Evolutionary conservation across 2,888 invertebrate species (phyloP).

Genomic region (Erebia aethiops): DNA sequence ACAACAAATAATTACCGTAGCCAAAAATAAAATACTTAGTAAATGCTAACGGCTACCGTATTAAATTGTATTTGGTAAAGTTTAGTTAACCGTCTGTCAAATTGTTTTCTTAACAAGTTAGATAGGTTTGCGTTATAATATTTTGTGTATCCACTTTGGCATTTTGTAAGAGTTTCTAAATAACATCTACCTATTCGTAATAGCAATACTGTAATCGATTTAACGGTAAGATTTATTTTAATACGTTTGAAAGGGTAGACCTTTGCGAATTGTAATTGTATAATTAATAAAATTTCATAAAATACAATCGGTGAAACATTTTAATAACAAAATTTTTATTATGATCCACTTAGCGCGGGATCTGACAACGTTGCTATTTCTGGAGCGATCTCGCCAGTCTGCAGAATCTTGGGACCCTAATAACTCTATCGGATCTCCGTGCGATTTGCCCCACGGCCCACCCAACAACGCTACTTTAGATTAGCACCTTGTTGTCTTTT

Average conservation of each 20-base stretch:
- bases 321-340: neutral
- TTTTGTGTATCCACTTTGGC: conserved; percentile 34
- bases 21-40: neutral
- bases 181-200: conserved; percentile 24
- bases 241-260: conserved; percentile 28
- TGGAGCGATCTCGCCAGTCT: too few relatives aligned
- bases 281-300: neutral
- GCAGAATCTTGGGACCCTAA: too few relatives aligned
- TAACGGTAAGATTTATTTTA: conserved; percentile 31
- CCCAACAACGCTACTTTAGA: too few relatives aligned
- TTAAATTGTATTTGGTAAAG: neutral
- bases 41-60: conserved; percentile 7
- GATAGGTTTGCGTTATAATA: conserved; percentile 30
- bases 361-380: too few relatives aligned
- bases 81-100: conserved; percentile 29
- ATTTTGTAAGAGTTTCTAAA: conserved; percentile 33
- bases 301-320: conserved; percentile 5
- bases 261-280: conserved; percentile 18
- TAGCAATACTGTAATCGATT: conserved; percentile 35
- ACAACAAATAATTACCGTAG: neutral
- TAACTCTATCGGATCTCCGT: too few relatives aligned
- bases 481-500: too few relatives aligned
- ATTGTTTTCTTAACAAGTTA: conserved; percentile 29
- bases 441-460: too few relatives aligned
- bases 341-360: too few relatives aligned